These are phyloP conservation scores for Scaptomyza caliginosa DNA, from an alignment of 2,888 invertebrate species.

Conservation along the genomic window DNA sequence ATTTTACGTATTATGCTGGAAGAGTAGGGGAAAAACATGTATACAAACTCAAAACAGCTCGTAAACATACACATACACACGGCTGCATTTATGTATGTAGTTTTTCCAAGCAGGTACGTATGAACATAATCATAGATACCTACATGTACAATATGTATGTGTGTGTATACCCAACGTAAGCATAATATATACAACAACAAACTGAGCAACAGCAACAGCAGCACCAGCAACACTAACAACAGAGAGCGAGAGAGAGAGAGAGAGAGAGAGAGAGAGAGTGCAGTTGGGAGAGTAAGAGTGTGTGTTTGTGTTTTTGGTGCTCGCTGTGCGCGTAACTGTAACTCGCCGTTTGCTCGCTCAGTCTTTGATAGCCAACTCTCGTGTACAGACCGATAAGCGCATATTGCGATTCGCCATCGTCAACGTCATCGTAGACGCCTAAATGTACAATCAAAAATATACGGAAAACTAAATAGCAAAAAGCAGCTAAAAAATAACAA, in stretches of 20 bases:
- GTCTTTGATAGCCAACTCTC: constrained; percentile 84
- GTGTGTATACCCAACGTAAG: constrained; percentile 20
- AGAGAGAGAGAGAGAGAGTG: constrained; percentile 21
- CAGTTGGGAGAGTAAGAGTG: constrained; percentile 24
- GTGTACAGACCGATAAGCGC: constrained; percentile 82
- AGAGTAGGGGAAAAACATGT: constrained; percentile 40
- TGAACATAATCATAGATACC: constrained; percentile 1
- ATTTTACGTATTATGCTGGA: constrained; percentile 49
- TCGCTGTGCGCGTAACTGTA: constrained; percentile 70
- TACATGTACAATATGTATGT: not conserved
- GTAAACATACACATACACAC: constrained; percentile 10
- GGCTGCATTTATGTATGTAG: constrained; percentile 50
- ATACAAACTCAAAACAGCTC: constrained; percentile 20
- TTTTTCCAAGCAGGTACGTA: constrained; percentile 68
- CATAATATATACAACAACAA: constrained; percentile 45
- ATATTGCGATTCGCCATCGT: constrained; percentile 48
- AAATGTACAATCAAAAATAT: constrained; percentile 49
- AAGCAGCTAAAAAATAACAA: constrained; percentile 20
- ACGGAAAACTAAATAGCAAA: not conserved
- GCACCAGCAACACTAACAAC: not conserved
- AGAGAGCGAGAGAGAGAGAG: constrained; percentile 4
- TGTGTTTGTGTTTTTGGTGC: constrained; percentile 30
- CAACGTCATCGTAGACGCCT: constrained; percentile 37
- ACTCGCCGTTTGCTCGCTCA: constrained; percentile 69
- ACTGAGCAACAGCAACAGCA: constrained; percentile 30